These are phyloP conservation scores for Helobdella robusta DNA, from an alignment of 2,888 invertebrate species.

Conservation along the genomic window DNA sequence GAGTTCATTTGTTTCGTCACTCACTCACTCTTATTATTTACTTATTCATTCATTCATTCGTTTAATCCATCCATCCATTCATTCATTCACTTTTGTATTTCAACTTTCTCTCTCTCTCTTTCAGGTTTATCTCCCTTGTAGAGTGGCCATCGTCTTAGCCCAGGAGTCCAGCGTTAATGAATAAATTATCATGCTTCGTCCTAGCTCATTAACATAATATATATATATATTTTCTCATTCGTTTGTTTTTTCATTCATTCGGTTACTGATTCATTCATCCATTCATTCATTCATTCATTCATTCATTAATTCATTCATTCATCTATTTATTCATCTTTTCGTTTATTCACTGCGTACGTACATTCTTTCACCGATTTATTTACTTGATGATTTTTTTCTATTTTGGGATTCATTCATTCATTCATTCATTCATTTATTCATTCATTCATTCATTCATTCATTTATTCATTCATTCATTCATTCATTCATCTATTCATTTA, in stretches of 20 bases:
- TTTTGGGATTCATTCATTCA: no score
- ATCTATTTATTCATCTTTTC: background rate
- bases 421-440: no score
- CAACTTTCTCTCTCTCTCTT: constrained; percentile 40
- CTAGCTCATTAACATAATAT: background rate
- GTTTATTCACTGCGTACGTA: no score
- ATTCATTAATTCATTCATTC: background rate
- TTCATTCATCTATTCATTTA: no score
- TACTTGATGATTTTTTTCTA: no score
- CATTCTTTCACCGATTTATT: no score
- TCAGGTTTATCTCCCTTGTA: constrained; percentile 65
- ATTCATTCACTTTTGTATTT: constrained; percentile 10
- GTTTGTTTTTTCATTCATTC: background rate
- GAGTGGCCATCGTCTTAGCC: constrained; percentile 63
- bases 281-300: background rate
- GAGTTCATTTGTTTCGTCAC: background rate
- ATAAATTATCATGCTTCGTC: background rate
- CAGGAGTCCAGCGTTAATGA: constrained; percentile 6
- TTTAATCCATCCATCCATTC: background rate
- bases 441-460: no score
- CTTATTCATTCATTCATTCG: background rate
- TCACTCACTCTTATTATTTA: background rate
- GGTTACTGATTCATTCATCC: background rate
- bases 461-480: no score
- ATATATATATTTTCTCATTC: background rate